phyloP scores from a whole-genome alignment of 2,888 invertebrate genomes.

The Tuta absoluta region DNA sequence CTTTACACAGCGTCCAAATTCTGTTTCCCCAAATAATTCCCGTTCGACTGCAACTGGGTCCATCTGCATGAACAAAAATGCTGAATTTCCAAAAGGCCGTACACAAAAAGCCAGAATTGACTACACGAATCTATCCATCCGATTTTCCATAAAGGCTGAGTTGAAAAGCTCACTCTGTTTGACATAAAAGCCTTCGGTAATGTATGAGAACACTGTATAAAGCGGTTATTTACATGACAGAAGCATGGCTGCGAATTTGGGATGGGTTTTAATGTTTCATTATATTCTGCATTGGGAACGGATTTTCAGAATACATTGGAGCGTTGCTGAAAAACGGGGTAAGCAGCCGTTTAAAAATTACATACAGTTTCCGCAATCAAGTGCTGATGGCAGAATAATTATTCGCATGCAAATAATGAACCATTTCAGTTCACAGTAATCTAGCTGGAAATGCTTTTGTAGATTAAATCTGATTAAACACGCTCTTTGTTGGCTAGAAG shows the following conservation, averaged over 20 bases:
- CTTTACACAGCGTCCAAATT: background rate
- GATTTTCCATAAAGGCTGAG: constrained; percentile 24
- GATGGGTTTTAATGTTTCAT: constrained; percentile 26
- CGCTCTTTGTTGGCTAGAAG: no score
- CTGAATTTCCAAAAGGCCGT: constrained; percentile 4
- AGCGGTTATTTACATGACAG: constrained; percentile 30
- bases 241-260: constrained; percentile 21
- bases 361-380: background rate
- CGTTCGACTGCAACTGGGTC: constrained; percentile 10
- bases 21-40: background rate
- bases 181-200: constrained; percentile 27
- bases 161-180: constrained; percentile 25
- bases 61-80: constrained; percentile 12
- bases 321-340: background rate
- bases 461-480: background rate
- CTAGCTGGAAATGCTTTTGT: background rate
- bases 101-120: constrained; percentile 18
- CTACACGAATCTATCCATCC: constrained; percentile 20
- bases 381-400: constrained; percentile 4
- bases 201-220: constrained; percentile 22
- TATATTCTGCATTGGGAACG: constrained; percentile 19
- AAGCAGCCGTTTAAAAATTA: constrained; percentile 4
- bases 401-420: background rate
- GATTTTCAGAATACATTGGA: constrained; percentile 7
- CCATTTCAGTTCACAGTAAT: no score